These are phyloP conservation scores for Hydrochoerus hydrochaeris DNA, from an alignment of 2,113 vertebrate genomes.

Conservation along the genomic window DNA sequence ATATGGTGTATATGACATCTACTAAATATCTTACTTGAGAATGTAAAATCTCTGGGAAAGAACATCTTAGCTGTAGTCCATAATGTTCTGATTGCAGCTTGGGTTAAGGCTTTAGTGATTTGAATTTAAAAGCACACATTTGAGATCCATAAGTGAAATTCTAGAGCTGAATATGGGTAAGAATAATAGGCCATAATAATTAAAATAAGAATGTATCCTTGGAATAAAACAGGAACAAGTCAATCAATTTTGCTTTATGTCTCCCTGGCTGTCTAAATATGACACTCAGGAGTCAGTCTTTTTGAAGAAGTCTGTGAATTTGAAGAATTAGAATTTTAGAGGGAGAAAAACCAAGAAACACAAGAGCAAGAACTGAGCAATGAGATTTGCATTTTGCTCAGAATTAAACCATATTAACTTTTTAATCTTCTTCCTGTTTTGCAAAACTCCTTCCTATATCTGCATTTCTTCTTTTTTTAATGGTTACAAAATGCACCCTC, in stretches of 20 bases:
- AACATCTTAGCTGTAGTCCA: not conserved
- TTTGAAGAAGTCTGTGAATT: not conserved
- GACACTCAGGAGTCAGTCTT: not conserved
- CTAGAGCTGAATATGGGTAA: not conserved
- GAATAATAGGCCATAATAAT: slow-evolving; percentile 32
- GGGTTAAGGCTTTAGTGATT: not conserved
- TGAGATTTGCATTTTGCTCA: not conserved
- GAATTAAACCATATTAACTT: not conserved
- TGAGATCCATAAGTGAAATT: not conserved
- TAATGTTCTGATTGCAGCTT: not conserved
- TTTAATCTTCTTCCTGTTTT: not conserved
- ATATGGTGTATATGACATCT: no score
- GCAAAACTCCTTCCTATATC: not conserved
- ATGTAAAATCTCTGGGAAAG: not conserved
- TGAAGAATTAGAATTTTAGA: not conserved
- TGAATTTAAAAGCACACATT: slow-evolving; percentile 14
- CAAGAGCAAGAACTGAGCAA: not conserved
- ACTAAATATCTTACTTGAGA: not conserved
- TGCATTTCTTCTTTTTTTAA: not conserved
- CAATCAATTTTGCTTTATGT: slow-evolving; percentile 61
- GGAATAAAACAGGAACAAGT: slow-evolving; percentile 1
- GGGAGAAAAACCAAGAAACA: not conserved
- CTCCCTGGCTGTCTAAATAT: slow-evolving; percentile 20
- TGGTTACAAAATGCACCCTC: not conserved
- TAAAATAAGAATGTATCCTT: slow-evolving; percentile 32